A percentile compares a stretch with the other conserved stretches of the same genome.
phyloP scores from a whole-genome alignment of 2,797 vertebrate genomes.

The Gymnothorax javanicus region DNA sequence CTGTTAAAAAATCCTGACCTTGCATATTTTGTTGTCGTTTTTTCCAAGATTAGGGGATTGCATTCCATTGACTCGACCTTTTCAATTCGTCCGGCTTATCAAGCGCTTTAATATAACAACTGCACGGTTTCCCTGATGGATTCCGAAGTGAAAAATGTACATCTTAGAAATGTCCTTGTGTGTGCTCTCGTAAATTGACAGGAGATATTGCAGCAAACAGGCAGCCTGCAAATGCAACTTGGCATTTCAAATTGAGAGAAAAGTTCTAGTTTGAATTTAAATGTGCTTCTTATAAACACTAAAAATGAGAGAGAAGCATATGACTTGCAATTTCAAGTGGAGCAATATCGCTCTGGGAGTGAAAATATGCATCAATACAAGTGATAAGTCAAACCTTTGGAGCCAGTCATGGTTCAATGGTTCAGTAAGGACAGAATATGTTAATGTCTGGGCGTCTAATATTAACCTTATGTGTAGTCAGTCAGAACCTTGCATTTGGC shows the following conservation, averaged over 20 bases:
- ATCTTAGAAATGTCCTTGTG: background rate
- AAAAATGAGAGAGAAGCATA: background rate
- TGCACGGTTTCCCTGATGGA: background rate
- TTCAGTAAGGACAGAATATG: conserved; percentile 16
- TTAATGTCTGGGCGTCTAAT: conserved; percentile 1
- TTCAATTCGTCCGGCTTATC: background rate
- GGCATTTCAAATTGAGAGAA: conserved; percentile 1
- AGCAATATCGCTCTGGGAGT: background rate
- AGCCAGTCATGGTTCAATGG: background rate
- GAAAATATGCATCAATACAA: conserved; percentile 5
- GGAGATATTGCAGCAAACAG: background rate
- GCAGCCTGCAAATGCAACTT: background rate
- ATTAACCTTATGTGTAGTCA: conserved; percentile 3
- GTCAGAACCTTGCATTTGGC: conserved; percentile 17
- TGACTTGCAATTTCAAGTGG: background rate
- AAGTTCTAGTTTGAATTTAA: background rate
- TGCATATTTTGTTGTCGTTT: background rate
- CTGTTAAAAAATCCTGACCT: background rate
- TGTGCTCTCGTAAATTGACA: background rate
- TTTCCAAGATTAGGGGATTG: background rate
- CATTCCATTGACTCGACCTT: background rate
- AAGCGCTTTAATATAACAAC: background rate
- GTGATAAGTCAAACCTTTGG: background rate
- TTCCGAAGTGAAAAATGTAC: background rate
- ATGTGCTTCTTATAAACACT: background rate